Evolutionary conservation across 1,140 invertebrate species (phyloP).

Genomic region (Sycophaga agraensis): DNA sequence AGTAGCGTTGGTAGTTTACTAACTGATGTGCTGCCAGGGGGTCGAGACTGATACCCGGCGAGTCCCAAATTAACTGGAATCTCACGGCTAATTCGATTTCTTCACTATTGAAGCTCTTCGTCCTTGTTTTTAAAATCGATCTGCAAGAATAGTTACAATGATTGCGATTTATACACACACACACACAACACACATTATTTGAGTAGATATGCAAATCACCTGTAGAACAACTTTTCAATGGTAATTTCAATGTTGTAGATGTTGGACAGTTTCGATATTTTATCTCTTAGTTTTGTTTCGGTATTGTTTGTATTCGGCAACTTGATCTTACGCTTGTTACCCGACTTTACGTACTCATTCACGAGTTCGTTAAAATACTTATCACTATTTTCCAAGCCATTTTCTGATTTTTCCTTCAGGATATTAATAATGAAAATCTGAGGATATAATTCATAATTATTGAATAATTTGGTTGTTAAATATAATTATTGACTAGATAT

Average conservation of each 20-base stretch:
- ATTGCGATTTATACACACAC: no score
- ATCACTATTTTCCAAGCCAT: background rate
- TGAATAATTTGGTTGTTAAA: no score
- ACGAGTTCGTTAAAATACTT: background rate
- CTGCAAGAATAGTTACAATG: no score
- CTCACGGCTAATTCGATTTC: slow-evolving; percentile 41
- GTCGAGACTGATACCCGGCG: slow-evolving; percentile 38
- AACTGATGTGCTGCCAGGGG: slow-evolving; percentile 26
- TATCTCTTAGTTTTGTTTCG: background rate
- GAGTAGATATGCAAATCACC: no score
- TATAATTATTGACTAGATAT: no score
- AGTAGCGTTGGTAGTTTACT: background rate
- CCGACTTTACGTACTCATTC: background rate
- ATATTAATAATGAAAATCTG: slow-evolving; percentile 45
- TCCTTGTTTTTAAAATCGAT: no score
- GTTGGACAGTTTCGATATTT: slow-evolving; percentile 17
- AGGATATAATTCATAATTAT: background rate
- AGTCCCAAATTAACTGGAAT: slow-evolving; percentile 43
- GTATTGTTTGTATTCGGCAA: background rate
- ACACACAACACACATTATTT: no score
- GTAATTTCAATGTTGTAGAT: slow-evolving; percentile 34
- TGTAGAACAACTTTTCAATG: slow-evolving; percentile 38
- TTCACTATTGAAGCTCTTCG: no score
- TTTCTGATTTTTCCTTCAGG: background rate
- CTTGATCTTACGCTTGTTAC: background rate